Conservation (phyloP, 2,797 vertebrate genomes). For the Acrossocheilus fasciatus region DNA sequence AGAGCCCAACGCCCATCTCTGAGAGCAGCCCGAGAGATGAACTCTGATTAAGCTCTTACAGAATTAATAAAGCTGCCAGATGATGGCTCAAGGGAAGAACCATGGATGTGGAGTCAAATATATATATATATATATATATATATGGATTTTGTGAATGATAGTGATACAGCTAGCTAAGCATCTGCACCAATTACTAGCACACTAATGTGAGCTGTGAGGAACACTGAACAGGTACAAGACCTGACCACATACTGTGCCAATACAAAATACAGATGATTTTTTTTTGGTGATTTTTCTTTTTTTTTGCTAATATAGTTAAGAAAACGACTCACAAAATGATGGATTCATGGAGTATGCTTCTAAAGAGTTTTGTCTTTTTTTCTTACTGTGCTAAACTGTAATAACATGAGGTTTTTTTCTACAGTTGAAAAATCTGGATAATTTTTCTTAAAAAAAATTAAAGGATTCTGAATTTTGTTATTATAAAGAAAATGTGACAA, state of each 20-base stretch:
- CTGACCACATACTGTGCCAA: no score
- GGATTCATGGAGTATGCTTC: background rate
- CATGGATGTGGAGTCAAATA: background rate
- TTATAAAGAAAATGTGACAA: background rate
- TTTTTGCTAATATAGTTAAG: background rate
- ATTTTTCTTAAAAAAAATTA: no score
- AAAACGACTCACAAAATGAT: background rate
- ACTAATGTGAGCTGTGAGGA: background rate
- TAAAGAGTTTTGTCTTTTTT: no score
- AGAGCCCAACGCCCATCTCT: slow-evolving; percentile 79
- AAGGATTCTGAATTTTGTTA: background rate
- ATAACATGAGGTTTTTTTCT: no score
- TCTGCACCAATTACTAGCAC: background rate
- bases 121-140: no score
- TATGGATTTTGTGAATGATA: background rate
- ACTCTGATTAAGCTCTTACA: slow-evolving; percentile 77
- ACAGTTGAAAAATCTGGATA: background rate
- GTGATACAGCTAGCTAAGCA: background rate
- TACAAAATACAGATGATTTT: background rate
- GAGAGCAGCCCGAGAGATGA: slow-evolving; percentile 88
- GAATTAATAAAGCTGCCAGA: background rate
- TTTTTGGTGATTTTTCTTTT: no score
- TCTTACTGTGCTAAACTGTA: background rate
- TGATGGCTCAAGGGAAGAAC: background rate
- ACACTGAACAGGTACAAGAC: background rate